Evolutionary conservation across 2,113 vertebrate species (phyloP), one percentile per base, ranked within the genome.

Genomic region (Cyanoderma ruficeps): DNA sequence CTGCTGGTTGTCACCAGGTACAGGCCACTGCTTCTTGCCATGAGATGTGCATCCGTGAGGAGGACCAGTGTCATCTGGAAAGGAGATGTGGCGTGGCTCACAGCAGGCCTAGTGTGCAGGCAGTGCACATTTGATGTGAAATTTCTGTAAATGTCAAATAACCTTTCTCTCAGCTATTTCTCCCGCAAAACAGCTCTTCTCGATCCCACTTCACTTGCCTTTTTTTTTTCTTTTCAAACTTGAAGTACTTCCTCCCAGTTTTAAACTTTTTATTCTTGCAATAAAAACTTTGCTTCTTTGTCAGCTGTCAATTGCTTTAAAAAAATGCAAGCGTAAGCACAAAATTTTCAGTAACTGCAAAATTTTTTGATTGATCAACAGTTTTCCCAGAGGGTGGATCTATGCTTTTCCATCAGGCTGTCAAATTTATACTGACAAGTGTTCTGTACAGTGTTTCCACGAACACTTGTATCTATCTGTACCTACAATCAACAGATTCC

Each of bases 131-230:
- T 56, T 37, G 31, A 49, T 82, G 24, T 49, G 61, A 85, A 56
- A 59, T 79, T 49, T 57, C 23, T 67, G 7, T 49, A 53, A 82
- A 24, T 28, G 27, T 35, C 33, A 46, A 71, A 46, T 44, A 91
- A 28, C 15, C 44, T 79, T 63, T 49, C 30, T 68, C 30, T 42
- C 47, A 41, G 13, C 17, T n/a, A 6, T 17, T 85, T 53, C 16
- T 39, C 4, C 14, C 7, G 2, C 1, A 8, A 35, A 64, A 47
- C 44, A 15, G 1, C 13, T 31, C 22, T 35, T 93, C 30, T 56
- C 1, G 0, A 39, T 12, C 2, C 8, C 1, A 4, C 7, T 3
- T 52, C 13, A 56, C 17, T 15, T 35, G 15, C 11, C 5, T 46
- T 64, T 6, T 41, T 67, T 27, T 53, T 21, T 56, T 18, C 7